Evolutionary conservation across 2,797 vertebrate species (phyloP).

Genomic region (Agapornis canus): DNA sequence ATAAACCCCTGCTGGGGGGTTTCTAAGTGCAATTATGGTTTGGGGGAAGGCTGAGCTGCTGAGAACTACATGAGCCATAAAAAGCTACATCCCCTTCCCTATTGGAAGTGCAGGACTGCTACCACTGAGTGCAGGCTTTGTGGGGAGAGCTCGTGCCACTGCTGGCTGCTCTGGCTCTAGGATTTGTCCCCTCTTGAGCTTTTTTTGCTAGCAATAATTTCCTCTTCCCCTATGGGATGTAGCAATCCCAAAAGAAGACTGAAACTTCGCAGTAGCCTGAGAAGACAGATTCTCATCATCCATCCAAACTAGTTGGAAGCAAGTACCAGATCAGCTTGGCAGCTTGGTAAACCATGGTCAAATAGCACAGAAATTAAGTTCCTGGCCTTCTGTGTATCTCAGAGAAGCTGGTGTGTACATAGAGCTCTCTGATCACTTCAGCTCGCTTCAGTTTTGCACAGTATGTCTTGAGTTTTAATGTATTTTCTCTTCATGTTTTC

Average conservation of each 20-base stretch:
- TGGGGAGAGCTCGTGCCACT: not conserved
- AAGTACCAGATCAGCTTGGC: not conserved
- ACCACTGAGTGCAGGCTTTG: not conserved
- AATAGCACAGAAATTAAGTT: not conserved
- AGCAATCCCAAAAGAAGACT: not conserved
- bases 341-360: not conserved
- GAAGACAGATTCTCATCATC: not conserved
- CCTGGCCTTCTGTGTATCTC: not conserved
- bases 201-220: conserved; percentile 1
- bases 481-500: not conserved
- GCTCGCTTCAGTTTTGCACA: not conserved
- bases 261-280: not conserved
- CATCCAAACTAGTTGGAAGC: not conserved
- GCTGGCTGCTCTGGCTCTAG: not conserved
- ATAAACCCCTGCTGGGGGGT: not conserved
- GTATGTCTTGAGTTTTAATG: not conserved
- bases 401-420: not conserved
- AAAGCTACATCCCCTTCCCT: not conserved
- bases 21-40: conserved; percentile 48
- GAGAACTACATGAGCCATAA: conserved; percentile 4
- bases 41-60: not conserved
- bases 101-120: not conserved
- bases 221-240: not conserved
- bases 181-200: not conserved
- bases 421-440: not conserved